Base-by-base conservation (phyloP, 2,888 invertebrate genomes). In the Drosophila eohydei region DNA sequence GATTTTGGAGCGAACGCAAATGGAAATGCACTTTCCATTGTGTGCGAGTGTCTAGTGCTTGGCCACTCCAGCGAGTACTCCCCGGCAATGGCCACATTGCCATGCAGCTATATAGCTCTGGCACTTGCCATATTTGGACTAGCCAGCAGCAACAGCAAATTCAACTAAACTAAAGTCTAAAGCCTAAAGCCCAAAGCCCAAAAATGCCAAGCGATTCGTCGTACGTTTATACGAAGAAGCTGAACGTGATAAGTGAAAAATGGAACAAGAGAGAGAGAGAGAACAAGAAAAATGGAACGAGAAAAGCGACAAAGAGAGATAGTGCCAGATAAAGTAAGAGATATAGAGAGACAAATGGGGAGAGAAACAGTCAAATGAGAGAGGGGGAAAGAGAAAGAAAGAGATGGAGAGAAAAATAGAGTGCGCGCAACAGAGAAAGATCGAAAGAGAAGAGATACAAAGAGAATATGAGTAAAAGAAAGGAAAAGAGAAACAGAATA, bases 21-120 rank as follows among this genome's bases (percentile, higher is more conserved):
- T 84, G 88, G 88, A 84, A 84, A 88, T 84, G 84, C 89, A 84
- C 88, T 84, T 84, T 85, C 86, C 88, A 84, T 84, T 89, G 89
- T 89, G 64, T 82, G 70, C 80, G 71, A 69, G 80, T 88, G 88
- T 89, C 89, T 84, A 88, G 88, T 84, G 89, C 80, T 72, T 76
- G 74, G 85, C 66, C 89, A 89, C 89, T 84, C 73, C 63, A 71
- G 16, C 43, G 32, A 14, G 28, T 54, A 54, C 32, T 61, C 58
- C 43, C 30, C 36, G 32, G 34, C 40, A 59, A 34, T 50, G 48
- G 57, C 40, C 62, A 51, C 50, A 43, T 48, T 11, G 34, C 51
- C 48, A 38, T 26, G 30, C 8, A 16, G 32, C 55, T 41, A 30
- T 41, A 21, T 21, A 7, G 34, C 50, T 43, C 43, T 71, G 58